Base-by-base conservation (phyloP, 30 jellyfish, hydroid and myxozoan genomes). In the Clytia hemisphaerica region DNA sequence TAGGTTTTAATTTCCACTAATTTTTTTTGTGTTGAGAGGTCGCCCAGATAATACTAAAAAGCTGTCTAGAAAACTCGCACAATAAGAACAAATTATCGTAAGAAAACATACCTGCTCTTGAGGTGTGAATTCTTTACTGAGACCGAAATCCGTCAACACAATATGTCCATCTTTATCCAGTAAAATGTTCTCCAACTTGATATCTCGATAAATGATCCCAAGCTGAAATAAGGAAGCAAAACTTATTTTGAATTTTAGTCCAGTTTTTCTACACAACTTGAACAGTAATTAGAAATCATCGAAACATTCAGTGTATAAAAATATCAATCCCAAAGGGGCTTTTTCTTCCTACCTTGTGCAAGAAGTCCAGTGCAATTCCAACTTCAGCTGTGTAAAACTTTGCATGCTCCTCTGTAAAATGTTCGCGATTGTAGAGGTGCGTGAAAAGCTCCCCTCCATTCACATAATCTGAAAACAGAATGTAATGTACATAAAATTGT, bases 381-480 rank as follows among this genome's bases (percentile, higher is more conserved):
- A 86, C 96, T 77, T 86, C 96, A 32, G 96, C 96, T 18, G 83
- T 61, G 55, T 86, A 86, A 82, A 86, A 86, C 26, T 91, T 64
- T 67, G 96, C 96, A 58, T 86, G 94, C n/a, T 79, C 83, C 79
- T 86, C 96, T 24, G 76, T 50, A 51, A 86, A 86, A 66, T 86
- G 96, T 65, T 78, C 96, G 32, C 96, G 88, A 78, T 86, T 86
- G 55, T 86, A 86, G 63, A 86, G 66, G 66, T 86, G 96, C 10
- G 96, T 86, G 58, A 86, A 86, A 12, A 86, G 86, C 45, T 86
- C 96, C 18, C 96, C 96, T 12, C 96, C 96, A 73, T 92, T 86
- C 34, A 86, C 96, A 80, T 69, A 86, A 69, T 86, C 96, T 86
- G 40, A 51, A 64, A 78, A 48, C 1, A 31, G 12, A 60, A 2